Percentiles rank a stretch among this genome's conserved stretches.
Evolutionary conservation across 2,113 vertebrate genomes (phyloP).

Genomic region (Arizona elegans): DNA sequence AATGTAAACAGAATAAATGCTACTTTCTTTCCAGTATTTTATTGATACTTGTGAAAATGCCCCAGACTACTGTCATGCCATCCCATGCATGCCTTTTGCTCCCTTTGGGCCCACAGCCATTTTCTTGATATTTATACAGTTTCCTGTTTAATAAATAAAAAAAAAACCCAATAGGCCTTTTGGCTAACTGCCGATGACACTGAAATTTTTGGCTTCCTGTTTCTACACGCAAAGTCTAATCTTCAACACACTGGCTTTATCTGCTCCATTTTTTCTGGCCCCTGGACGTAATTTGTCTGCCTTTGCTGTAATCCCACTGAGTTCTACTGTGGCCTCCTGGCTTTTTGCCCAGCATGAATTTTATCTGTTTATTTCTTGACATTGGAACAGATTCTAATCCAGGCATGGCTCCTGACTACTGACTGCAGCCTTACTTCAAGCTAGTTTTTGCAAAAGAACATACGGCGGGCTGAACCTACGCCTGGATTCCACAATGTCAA

Average conservation of each 20-base stretch:
- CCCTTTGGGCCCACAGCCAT: not conserved
- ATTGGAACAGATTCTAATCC: not conserved
- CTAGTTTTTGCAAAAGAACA: not conserved
- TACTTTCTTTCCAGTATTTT: not conserved
- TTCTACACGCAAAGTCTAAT: not conserved
- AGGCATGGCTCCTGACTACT: not conserved
- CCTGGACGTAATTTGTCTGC: not conserved
- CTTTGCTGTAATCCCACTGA: not conserved
- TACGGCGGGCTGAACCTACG: not conserved
- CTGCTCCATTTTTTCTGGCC: not conserved
- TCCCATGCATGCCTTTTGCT: not conserved
- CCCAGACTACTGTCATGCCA: not conserved
- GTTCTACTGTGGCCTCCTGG: not conserved
- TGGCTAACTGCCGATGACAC: not conserved
- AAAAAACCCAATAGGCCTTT: not conserved
- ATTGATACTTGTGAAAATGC: not conserved
- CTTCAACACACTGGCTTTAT: not conserved
- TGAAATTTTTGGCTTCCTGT: not conserved
- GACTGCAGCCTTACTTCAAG: not conserved
- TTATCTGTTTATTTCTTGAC: conserved; percentile 1
- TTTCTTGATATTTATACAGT: not conserved
- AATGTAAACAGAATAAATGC: not conserved
- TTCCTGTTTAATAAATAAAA: not conserved
- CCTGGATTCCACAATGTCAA: not conserved
- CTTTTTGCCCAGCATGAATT: not conserved